These are phyloP conservation scores for Oscheius myriophilus DNA, from an alignment of 2,888 invertebrate genomes.

Conservation along the genomic window DNA sequence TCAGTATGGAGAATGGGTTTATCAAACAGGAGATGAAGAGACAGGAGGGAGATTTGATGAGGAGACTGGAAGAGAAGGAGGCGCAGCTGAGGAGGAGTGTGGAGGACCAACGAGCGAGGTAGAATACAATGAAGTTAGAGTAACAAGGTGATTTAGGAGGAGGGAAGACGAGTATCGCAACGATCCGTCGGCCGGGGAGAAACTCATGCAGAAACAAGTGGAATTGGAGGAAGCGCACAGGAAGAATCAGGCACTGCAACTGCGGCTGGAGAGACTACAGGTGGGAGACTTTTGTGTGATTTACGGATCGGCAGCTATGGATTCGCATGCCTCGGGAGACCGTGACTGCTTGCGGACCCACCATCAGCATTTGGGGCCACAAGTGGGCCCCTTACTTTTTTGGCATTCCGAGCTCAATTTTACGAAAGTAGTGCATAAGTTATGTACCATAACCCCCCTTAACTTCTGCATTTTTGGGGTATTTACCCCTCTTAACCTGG, in stretches of 20 bases:
- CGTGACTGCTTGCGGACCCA: too few species aligned
- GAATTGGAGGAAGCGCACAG: constrained; percentile 84
- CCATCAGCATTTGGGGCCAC: too few species aligned
- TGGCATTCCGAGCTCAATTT: too few species aligned
- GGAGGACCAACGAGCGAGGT: constrained; percentile 48
- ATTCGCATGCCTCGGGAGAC: neutral
- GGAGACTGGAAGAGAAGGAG: constrained; percentile 47
- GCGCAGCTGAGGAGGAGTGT: constrained; percentile 53
- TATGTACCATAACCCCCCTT: too few species aligned
- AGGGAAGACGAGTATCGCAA: constrained; percentile 39
- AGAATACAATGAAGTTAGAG: neutral
- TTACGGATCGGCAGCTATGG: neutral
- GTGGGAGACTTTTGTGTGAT: constrained; percentile 24
- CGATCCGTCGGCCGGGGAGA: constrained; percentile 33
- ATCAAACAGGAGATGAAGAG: constrained; percentile 51
- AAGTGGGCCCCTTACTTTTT: too few species aligned
- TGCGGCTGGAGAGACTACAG: constrained; percentile 81
- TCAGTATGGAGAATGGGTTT: constrained; percentile 52
- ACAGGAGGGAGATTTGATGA: constrained; percentile 37
- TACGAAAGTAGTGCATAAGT: too few species aligned
- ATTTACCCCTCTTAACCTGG: too few species aligned
- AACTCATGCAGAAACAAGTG: constrained; percentile 84
- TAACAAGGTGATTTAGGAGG: constrained; percentile 3
- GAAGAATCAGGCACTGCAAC: constrained; percentile 84
- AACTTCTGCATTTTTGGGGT: too few species aligned